phyloP scores from a whole-genome alignment of 2,888 invertebrate genomes.

The Drepana falcataria region DNA sequence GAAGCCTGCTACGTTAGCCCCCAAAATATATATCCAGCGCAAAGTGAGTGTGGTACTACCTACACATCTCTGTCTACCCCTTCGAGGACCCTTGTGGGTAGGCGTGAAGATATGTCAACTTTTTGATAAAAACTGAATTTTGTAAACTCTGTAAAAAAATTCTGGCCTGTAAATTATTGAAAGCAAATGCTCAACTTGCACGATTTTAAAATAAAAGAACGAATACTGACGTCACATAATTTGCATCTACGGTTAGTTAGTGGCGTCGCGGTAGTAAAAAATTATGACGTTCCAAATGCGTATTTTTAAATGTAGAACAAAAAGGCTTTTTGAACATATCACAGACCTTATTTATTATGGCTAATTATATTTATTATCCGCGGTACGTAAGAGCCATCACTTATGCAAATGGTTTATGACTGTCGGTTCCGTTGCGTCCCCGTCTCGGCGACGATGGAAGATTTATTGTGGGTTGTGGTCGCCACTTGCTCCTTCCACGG shows the following conservation, averaged over 20 bases:
- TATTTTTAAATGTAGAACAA: not conserved
- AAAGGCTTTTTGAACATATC: not conserved
- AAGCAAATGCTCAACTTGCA: too few relatives aligned
- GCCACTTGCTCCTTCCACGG: not conserved
- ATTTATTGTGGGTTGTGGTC: conserved; percentile 35
- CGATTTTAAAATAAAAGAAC: too few relatives aligned
- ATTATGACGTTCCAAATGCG: not conserved
- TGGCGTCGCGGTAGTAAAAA: not conserved
- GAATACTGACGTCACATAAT: not conserved
- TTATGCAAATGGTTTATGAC: conserved; percentile 55
- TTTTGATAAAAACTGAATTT: too few relatives aligned
- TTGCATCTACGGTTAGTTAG: not conserved
- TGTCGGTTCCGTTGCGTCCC: conserved; percentile 21
- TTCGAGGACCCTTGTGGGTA: too few relatives aligned
- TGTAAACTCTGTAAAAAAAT: too few relatives aligned
- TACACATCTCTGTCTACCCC: too few relatives aligned
- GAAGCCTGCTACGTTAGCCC: too few relatives aligned
- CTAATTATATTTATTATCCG: conserved; percentile 18
- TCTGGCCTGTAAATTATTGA: too few relatives aligned
- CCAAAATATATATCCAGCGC: too few relatives aligned
- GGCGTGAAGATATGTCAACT: too few relatives aligned
- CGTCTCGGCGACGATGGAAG: conserved; percentile 20
- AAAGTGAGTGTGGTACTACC: too few relatives aligned
- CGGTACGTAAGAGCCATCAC: conserved; percentile 34
- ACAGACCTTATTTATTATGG: not conserved